These are phyloP conservation scores for Tor tambroides DNA, from an alignment of 2,113 vertebrate species.

Conservation along the genomic window DNA sequence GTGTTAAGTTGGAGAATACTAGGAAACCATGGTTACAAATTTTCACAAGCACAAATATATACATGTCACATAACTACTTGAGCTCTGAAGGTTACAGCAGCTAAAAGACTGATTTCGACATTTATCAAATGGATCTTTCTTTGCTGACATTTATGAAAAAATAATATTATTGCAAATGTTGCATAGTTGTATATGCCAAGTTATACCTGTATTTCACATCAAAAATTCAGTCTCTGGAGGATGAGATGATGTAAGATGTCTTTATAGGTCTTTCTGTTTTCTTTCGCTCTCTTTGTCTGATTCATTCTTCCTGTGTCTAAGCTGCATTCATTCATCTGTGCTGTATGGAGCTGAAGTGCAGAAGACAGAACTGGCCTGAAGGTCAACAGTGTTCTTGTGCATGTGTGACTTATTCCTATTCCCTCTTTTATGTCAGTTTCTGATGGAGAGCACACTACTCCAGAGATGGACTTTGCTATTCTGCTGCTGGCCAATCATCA, in stretches of 20 bases:
- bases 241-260: not conserved
- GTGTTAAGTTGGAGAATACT: not conserved
- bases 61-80: not conserved
- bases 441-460: constrained; percentile 84
- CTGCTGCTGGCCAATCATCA: constrained; percentile 82
- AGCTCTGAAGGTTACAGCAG: not conserved
- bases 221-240: not conserved
- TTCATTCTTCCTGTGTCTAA: not conserved
- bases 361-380: constrained; percentile 3
- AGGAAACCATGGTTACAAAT: not conserved
- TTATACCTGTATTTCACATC: not conserved
- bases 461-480: constrained; percentile 88
- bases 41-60: not conserved
- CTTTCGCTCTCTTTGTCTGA: not conserved
- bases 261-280: not conserved
- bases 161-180: not conserved
- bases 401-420: constrained; percentile 27
- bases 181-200: not conserved
- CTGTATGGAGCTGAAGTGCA: constrained; percentile 25
- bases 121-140: not conserved
- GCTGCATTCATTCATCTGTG: constrained; percentile 25
- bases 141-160: not conserved
- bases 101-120: not conserved
- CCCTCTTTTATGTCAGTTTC: constrained; percentile 79
- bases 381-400: constrained; percentile 20